Base-by-base conservation (phyloP, 2,797 vertebrate genomes). In the Microctenopoma steveboyesi region DNA sequence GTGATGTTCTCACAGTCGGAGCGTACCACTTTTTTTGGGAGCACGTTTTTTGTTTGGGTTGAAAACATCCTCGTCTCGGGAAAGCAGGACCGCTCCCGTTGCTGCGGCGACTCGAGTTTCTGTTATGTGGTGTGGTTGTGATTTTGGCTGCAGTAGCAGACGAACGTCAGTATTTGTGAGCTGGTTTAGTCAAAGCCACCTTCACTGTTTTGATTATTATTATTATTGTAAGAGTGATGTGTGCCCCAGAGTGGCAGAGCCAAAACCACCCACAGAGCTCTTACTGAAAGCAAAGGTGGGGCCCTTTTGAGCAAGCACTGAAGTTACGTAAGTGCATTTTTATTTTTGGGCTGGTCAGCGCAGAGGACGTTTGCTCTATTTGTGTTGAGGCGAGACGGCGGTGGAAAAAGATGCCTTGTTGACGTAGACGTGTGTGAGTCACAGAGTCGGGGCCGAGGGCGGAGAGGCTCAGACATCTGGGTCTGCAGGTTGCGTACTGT, bases 161-260 rank as follows among this genome's bases (percentile, higher is more conserved):
- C 76, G 81, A 77, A 77, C 83, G 85, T 35, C 18, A 69, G 65
- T 64, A 65, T 81, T 81, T 75, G 75, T 56, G 92, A 92, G 91
- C 90, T 94, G 90, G 93, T 93, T 94, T 89, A 85, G 87, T 86
- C 88, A 73, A 77, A 92, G 65, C 86, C 81, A 81, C 86, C 87
- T 86, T 85, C 83, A 86, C 87, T 81, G 83, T 85, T 85, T 86
- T 86, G 84, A 87, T 81, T 46, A 46, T n/a, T 46, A 88, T 87
- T 79, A 83, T 85, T 85, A 88, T 87, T 79, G 81, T 85, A 84
- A 80, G 69, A 70, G 9, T 60, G 76, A 84, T 76, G 76, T 75
- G 56, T 65, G 69, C 68, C 70, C 62, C 54, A 5, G 42, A 74
- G 63, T 64, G 27, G 18, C 69, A 0, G 58, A 53, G 79, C 77